Conservation (phyloP, 2,888 invertebrate genomes). For the Pristionchus arcanus region DNA sequence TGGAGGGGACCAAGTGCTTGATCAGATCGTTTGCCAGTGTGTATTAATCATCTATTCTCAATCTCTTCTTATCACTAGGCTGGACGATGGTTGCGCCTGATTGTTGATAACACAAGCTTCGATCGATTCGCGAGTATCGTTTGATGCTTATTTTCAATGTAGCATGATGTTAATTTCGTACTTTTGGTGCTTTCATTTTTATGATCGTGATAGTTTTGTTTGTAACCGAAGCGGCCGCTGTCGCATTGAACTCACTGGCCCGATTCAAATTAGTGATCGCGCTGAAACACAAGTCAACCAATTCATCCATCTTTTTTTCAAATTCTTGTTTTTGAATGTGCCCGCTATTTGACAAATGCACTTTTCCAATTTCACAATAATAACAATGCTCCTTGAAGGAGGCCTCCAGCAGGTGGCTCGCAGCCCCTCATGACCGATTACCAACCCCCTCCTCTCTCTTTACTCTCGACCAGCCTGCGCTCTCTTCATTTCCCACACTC, state of each 20-base stretch:
- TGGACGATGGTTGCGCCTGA: background rate
- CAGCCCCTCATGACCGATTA: conserved; percentile 18
- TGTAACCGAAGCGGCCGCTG: too few relatives aligned
- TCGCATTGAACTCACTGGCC: too few relatives aligned
- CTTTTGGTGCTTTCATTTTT: too few relatives aligned
- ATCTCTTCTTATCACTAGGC: background rate
- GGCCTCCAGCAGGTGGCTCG: background rate
- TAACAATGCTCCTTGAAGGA: background rate
- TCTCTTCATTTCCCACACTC: background rate
- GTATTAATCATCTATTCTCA: background rate
- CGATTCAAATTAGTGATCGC: too few relatives aligned
- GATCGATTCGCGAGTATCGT: background rate
- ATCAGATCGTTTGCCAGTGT: background rate
- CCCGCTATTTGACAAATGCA: too few relatives aligned
- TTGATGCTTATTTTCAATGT: background rate
- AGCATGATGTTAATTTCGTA: background rate
- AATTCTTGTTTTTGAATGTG: too few relatives aligned
- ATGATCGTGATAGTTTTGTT: too few relatives aligned
- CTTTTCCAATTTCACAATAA: too few relatives aligned
- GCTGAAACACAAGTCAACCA: too few relatives aligned
- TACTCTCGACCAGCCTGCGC: background rate
- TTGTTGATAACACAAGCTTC: background rate
- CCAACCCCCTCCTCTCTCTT: background rate
- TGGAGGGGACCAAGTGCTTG: background rate
- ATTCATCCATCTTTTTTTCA: too few relatives aligned